These are phyloP conservation scores for Pseudopipra pipra DNA, from an alignment of 2,113 vertebrate species.

Conservation along the genomic window DNA sequence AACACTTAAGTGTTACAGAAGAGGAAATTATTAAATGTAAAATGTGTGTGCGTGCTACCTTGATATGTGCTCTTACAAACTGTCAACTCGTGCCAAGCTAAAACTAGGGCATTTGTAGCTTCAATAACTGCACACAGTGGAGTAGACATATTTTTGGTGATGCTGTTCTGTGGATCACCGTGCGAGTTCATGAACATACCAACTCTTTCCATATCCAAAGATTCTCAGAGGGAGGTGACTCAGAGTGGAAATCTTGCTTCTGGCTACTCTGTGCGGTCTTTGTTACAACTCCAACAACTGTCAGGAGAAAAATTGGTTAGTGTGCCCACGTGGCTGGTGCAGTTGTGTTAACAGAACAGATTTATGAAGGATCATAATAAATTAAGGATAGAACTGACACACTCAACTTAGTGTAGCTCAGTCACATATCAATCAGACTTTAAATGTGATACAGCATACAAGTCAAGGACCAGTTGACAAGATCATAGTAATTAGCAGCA, in stretches of 20 bases:
- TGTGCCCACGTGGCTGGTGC: not conserved
- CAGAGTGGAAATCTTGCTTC: not conserved
- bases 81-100: not conserved
- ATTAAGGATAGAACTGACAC: not conserved
- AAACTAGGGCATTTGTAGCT: not conserved
- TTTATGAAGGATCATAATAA: not conserved
- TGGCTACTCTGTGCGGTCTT: not conserved
- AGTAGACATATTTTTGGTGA: not conserved
- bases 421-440: not conserved
- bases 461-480: not conserved
- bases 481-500: fast-evolving
- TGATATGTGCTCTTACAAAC: not conserved
- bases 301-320: not conserved
- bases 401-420: not conserved
- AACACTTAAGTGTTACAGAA: not conserved
- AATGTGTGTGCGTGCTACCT: fast-evolving
- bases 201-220: not conserved
- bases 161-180: not conserved
- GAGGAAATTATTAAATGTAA: not conserved
- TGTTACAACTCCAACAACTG: not conserved
- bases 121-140: not conserved
- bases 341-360: not conserved
- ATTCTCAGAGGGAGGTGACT: not conserved
- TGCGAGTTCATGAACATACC: not conserved
- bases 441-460: not conserved